Base-by-base conservation (phyloP, 1,140 invertebrate genomes). In the Heterodera carotae region DNA sequence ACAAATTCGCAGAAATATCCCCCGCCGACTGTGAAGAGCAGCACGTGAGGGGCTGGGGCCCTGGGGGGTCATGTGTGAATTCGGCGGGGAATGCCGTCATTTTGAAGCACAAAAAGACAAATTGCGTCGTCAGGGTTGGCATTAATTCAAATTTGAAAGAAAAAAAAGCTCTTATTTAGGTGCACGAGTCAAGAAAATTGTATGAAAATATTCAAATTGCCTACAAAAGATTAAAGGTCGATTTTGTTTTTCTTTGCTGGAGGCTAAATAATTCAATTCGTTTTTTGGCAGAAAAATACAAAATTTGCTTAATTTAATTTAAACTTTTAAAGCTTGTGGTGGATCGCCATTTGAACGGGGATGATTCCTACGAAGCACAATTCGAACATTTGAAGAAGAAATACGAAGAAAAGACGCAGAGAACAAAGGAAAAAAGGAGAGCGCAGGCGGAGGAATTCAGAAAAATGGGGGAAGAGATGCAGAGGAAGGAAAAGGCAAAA, bases 1-100 rank as follows among this genome's bases (percentile, higher is more conserved):
- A 74, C 72, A 74, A 62, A 74, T 74, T 74, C 7, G 53, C 72
- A 15, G 56, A 74, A 64, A 74, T 74, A 33, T 18, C 25, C 15
- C 48, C 72, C 3, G 59, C 33, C 15, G 53, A 74, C 15, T 74
- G 72, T 18, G 53, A 66, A 74, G 56, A 56, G 25, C 25, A 74
- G 39, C 39, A 74, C 36, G 59, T 74, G 15, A 56, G 72, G 33
- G 72, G 72, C 27, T 74, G 48, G 48, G 72, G 72, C 6, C 72
- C 72, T 0, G 72, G 72, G 0, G 72, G 72, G 22, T 59, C 48
- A 1, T 64, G 56, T 34, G 72, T 74, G 2, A 74, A 74, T 74
- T 56, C 72, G 15, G n/a, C 72, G 4, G 64, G 72, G 15, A 74
- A 74, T n/a, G 72, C 72, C 7, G 72, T 74, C 25, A 29, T 74